Evolutionary conservation across 2,797 vertebrate genomes (phyloP), one percentile per base, ranked within the genome.

Genomic region (Mico argentatus): DNA sequence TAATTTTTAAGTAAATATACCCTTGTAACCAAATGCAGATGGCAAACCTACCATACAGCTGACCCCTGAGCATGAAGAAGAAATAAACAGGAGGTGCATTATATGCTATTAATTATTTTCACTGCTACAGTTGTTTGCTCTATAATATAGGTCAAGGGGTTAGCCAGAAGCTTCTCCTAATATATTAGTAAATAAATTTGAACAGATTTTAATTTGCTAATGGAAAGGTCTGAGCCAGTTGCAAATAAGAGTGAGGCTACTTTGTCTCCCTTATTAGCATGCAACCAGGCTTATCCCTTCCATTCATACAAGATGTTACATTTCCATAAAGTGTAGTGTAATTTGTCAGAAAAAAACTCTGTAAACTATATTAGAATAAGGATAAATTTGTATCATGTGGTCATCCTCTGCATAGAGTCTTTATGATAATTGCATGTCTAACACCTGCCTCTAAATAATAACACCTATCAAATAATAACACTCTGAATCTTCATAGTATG

Each of bases 151-250:
- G 98, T 98, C 98, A 96, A 84, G 48, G 88, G 99, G 98, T 99
- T 96, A 98, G 97, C 90, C 95, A 97, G 97, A 98, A 99, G 98
- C 98, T 98, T 98, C 98, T 98, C 96, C 98, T 99, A 99, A 99
- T 99, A 99, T 98, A 99, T 99, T 99, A 98, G 98, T 99, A 99
- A 99, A 99, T 99, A 99, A 99, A 99, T 99, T 98, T 98, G 98
- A 99, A 98, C 98, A 98, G 98, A 99, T 99, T 99, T 99, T 99
- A 99, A 99, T 99, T 99, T 99, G 98, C 98, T 98, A 98, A 99
- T 98, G 98, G 99, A 98, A 99, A 98, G 98, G 98, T 98, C 98
- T 98, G 97, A 97, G 98, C 97, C 98, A 98, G 98, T 99, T 98
- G 98, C 98, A 98, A 98, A 98, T 98, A 98, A 92, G 97, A 98